These are phyloP conservation scores for Caenorhabditis sp. DNA, from an alignment of 2,888 invertebrate genomes.

Conservation along the genomic window DNA sequence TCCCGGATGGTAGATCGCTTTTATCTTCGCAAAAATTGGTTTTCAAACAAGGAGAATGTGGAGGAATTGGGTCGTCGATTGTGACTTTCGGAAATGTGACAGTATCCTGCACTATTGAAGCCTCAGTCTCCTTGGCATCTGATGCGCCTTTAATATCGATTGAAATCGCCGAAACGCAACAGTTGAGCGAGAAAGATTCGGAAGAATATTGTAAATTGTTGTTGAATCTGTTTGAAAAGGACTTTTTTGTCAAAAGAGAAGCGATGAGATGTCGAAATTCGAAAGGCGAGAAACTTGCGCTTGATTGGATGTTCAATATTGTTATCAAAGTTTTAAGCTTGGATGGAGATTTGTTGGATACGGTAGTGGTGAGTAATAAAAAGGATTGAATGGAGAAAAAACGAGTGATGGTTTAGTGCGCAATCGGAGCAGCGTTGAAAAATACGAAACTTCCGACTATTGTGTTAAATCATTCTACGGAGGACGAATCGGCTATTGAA, in stretches of 20 bases:
- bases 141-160: slow-evolving; percentile 33
- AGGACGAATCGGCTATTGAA: slow-evolving; percentile 45
- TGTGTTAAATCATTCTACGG: slow-evolving; percentile 25
- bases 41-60: slow-evolving; percentile 32
- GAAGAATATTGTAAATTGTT: slow-evolving; percentile 25
- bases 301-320: slow-evolving; percentile 27
- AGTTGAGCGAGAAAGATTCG: slow-evolving; percentile 32
- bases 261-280: slow-evolving; percentile 15
- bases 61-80: slow-evolving; percentile 46
- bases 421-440: slow-evolving; percentile 30
- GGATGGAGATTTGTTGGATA: slow-evolving; percentile 25
- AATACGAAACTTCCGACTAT: slow-evolving; percentile 38
- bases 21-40: neutral
- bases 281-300: slow-evolving; percentile 6
- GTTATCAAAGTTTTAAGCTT: slow-evolving; percentile 25
- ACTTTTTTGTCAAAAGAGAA: slow-evolving; percentile 15
- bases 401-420: too few relatives aligned
- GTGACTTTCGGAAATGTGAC: slow-evolving; percentile 42
- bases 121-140: slow-evolving; percentile 32
- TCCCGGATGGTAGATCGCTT: slow-evolving; percentile 32
- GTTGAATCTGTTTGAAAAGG: slow-evolving; percentile 12
- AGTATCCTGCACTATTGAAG: slow-evolving; percentile 39
- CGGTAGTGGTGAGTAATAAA: slow-evolving; percentile 23
- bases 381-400: too few relatives aligned
- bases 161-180: slow-evolving; percentile 23